Evolutionary conservation across 2,113 vertebrate species (phyloP).

Genomic region (Uropsilus gracilis): DNA sequence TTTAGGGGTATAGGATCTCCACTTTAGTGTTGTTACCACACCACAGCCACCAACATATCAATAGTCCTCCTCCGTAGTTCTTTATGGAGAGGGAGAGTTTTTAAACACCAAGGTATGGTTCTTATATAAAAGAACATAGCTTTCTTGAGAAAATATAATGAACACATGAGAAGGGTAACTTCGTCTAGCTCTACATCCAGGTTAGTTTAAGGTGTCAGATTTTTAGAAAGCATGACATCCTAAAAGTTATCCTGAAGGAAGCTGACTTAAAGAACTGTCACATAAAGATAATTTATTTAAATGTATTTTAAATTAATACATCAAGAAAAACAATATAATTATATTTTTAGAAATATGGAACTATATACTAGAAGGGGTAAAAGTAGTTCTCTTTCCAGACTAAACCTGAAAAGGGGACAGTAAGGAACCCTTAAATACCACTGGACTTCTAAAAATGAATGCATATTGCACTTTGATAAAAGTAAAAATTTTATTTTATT

Average conservation of each 20-base stretch:
- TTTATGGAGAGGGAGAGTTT: neutral
- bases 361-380: neutral
- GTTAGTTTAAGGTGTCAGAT: neutral
- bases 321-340: neutral
- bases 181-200: constrained; percentile 1
- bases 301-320: neutral
- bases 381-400: neutral
- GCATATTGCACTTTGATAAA: neutral
- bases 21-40: too few relatives aligned
- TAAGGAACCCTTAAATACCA: neutral
- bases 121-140: neutral
- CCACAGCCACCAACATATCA: too few relatives aligned
- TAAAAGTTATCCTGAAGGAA: too few relatives aligned
- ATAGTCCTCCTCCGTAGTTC: too few relatives aligned
- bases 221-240: neutral
- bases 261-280: neutral
- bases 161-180: neutral
- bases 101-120: neutral
- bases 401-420: neutral
- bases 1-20: too few relatives aligned
- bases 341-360: constrained; percentile 25
- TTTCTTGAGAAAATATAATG: neutral
- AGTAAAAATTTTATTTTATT: too few relatives aligned
- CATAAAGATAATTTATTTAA: constrained; percentile 28
- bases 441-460: neutral